These are phyloP conservation scores for Dendrocopos noguchii DNA, from an alignment of 2,113 vertebrate species.

Conservation along the genomic window DNA sequence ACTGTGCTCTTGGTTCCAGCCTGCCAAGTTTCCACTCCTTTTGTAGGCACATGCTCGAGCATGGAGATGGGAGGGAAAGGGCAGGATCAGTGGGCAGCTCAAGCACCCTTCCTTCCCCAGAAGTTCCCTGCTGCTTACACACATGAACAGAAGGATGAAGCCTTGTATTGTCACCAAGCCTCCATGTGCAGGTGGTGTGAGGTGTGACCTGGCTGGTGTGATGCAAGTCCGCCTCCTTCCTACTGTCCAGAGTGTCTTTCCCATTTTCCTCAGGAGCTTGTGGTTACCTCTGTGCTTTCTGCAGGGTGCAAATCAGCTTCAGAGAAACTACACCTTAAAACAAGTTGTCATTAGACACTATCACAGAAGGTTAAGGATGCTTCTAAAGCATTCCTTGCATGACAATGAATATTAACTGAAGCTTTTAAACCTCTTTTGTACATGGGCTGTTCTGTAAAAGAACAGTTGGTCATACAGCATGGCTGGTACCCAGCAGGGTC, in stretches of 20 bases:
- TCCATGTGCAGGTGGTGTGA: accelerated
- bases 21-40: conserved; percentile 71
- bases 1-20: background rate
- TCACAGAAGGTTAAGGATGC: background rate
- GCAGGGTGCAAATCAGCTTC: background rate
- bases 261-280: background rate
- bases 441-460: accelerated
- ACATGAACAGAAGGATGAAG: accelerated
- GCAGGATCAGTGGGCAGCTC: background rate
- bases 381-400: background rate
- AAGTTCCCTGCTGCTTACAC: accelerated
- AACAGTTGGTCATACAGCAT: background rate
- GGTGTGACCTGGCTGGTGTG: background rate
- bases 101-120: conserved; percentile 32
- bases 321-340: background rate
- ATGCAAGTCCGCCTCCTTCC: background rate
- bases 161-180: accelerated
- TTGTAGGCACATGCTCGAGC: conserved; percentile 21
- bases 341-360: background rate
- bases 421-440: background rate
- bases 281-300: background rate
- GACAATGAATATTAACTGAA: background rate
- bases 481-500: background rate
- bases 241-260: background rate
- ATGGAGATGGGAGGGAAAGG: conserved; percentile 28